A percentile compares a stretch with the other conserved stretches of the same genome.
These are phyloP conservation scores for Mionectes olivaceus DNA, from an alignment of 2,797 vertebrate genomes.

Conservation along the genomic window DNA sequence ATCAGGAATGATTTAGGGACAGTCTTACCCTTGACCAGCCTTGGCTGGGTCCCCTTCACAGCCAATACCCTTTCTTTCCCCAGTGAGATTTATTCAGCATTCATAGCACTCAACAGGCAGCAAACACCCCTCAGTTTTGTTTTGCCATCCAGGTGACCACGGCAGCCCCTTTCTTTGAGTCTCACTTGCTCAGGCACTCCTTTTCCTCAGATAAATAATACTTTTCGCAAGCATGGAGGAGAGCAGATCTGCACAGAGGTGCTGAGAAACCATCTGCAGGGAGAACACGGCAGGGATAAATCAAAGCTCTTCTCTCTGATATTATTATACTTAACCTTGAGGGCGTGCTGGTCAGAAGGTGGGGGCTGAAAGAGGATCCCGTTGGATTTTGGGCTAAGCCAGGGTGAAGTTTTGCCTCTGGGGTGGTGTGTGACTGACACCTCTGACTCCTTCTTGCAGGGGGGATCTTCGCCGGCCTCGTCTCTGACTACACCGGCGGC, in stretches of 20 bases:
- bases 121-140: accelerated
- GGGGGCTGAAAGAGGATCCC: not conserved
- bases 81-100: not conserved
- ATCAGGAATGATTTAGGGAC: not conserved
- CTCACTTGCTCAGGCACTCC: not conserved
- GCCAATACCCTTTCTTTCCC: not conserved
- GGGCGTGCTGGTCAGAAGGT: not conserved
- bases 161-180: not conserved
- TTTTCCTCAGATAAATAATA: not conserved
- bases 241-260: not conserved
- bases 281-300: not conserved
- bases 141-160: not conserved
- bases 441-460: conserved; percentile 67
- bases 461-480: conserved; percentile 89
- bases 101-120: not conserved
- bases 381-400: not conserved
- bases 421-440: not conserved
- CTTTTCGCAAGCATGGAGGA: not conserved
- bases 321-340: not conserved
- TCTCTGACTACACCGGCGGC: conserved; percentile 90
- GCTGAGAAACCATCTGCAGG: not conserved
- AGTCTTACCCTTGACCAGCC: not conserved
- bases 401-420: not conserved
- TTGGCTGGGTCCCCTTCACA: not conserved
- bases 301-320: not conserved